Conservation (phyloP, 2,113 vertebrate species). For the Otolemur garnettii region DNA sequence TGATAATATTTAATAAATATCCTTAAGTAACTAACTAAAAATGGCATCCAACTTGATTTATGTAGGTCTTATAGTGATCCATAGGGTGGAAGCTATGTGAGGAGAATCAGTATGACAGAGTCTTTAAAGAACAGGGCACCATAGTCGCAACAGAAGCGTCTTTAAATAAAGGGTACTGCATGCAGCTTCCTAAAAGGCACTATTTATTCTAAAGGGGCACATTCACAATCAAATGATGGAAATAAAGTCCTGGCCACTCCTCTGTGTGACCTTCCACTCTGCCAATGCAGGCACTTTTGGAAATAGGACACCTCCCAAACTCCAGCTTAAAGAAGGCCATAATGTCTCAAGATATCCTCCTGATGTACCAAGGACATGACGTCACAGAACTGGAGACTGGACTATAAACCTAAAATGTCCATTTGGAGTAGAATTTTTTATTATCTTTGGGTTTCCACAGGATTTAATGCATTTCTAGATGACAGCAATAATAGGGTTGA, state of each 20-base stretch:
- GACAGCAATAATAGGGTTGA: background rate
- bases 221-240: background rate
- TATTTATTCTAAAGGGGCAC: background rate
- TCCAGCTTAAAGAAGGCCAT: background rate
- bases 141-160: background rate
- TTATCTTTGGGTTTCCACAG: constrained; percentile 7
- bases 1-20: background rate
- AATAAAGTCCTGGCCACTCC: background rate
- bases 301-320: background rate
- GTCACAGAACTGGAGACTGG: background rate
- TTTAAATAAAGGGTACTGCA: background rate
- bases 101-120: background rate
- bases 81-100: background rate
- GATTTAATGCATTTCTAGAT: constrained; percentile 23
- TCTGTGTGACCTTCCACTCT: background rate
- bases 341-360: background rate
- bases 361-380: background rate
- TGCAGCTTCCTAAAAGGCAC: background rate
- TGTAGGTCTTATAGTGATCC: background rate
- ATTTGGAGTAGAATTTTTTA: background rate
- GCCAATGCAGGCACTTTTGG: background rate
- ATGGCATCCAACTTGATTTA: background rate
- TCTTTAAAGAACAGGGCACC: background rate
- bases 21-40: background rate
- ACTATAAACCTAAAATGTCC: background rate